Base-by-base conservation (phyloP, 2,113 vertebrate species). In the Numenius arquata region DNA sequence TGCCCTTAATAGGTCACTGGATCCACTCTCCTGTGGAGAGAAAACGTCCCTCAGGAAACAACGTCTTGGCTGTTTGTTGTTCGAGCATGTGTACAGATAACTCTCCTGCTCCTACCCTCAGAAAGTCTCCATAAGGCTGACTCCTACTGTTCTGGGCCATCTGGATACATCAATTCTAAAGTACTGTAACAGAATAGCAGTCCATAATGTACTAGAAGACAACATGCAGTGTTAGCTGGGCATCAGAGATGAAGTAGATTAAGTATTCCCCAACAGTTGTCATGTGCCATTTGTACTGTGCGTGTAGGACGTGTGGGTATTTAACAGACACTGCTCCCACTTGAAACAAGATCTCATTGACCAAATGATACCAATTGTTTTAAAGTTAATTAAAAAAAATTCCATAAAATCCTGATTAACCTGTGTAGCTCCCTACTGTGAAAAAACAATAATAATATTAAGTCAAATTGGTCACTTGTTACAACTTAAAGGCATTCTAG, bases 131-230 rank as follows among this genome's bases (percentile, higher is more conserved):
- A 61, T 8, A 14, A 88, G 73, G 90, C 53, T 85, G 76, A 67
- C 53, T 85, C 94, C 88, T 90, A 89, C 92, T 96, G 95, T 92
- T 96, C 53, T 75, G 48, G 45, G 86, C 94, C 95, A 96, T 94
- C 95, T 96, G 95, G 92, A 92, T 81, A 71, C 23, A 77, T 63
- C 66, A 86, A 1, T 70, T 92, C 76, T 59, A 8, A 92, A 88
- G 56, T 9, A 65, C 65, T 72, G 36, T 32, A 55, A 81, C 6
- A 90, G 68, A 88, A 85, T 88, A 80, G 32, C 68, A 87, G 47
- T 26, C 82, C 63, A 43, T 61, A 74, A 74, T 16, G 61, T 90
- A 38, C 80, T 61, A 29, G 73, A 85, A 84, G 79, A 84, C 34
- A 91, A 65, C 45, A 78, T 5, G 20, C 63, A 55, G 56, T 52